Percentiles rank a stretch among this genome's conserved stretches.
phyloP scores from a whole-genome alignment of 1,140 invertebrate species.

The Brachionus koreanus region DNA sequence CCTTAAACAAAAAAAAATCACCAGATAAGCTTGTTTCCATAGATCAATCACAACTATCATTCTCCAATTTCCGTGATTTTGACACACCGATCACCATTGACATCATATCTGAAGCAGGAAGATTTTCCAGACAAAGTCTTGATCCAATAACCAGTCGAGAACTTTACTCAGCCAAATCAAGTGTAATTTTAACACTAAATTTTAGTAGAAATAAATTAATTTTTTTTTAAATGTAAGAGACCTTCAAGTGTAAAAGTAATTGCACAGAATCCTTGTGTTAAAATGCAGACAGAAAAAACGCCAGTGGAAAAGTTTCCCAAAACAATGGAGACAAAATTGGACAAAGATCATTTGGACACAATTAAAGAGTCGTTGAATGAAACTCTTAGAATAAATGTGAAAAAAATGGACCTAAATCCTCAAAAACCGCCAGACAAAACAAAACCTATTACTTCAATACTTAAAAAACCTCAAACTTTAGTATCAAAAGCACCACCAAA shows the following conservation, averaged over 20 bases:
- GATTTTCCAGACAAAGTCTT: background rate
- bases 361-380: slow-evolving; percentile 8
- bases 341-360: slow-evolving; percentile 1
- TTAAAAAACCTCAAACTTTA: background rate
- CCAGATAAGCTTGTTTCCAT: slow-evolving; percentile 12
- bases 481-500: background rate
- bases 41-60: background rate
- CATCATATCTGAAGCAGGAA: background rate
- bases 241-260: slow-evolving; percentile 7
- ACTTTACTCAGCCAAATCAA: background rate
- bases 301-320: background rate
- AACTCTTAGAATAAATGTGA: background rate
- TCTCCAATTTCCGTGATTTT: background rate
- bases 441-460: background rate
- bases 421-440: background rate
- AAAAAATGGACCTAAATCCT: slow-evolving; percentile 10
- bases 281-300: background rate
- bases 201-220: background rate
- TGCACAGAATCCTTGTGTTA: background rate
- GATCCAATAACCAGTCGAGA: background rate
- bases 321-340: background rate
- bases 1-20: slow-evolving; percentile 23
- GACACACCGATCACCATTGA: slow-evolving; percentile 21
- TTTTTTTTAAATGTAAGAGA: background rate
- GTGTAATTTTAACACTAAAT: background rate